Evolutionary conservation across 2,113 vertebrate species (phyloP), one percentile per base, ranked within the genome.

Genomic region (Rhinolophus sinicus): DNA sequence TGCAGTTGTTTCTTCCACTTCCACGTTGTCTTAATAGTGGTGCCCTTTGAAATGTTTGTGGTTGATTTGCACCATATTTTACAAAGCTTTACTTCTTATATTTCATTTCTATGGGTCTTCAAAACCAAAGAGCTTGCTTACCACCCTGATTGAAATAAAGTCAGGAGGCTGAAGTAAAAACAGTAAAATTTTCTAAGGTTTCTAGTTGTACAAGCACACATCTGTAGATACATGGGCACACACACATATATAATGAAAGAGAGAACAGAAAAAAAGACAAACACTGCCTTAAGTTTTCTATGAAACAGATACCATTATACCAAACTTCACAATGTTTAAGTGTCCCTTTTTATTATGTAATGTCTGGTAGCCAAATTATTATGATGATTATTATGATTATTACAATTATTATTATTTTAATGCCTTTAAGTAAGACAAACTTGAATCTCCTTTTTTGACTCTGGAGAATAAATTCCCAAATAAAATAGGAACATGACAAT

Each of bases 41-140:
- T 80, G n/a, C 12, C 47, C 56, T 97, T 90, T 75, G 90, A 91
- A 96, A 86, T 30, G 77, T 30, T 54, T 56, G 44, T 2, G 3
- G 19, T 35, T 88, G 64, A 88, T 96, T 72, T 93, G 44, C n/a
- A 40, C 7, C 76, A 95, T 62, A 52, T 85, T 94, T 97, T 72
- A 62, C 52, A 67, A 83, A 90, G 30, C 3, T 62, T 90, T 77
- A 7, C 91, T 81, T 62, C 64, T 81, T 85, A 24, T 26, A 90
- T 88, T 92, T 88, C 50, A 77, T 96, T 90, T 84, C 87, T 90
- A 26, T 13, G 78, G 50, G 33, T 95, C 30, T 96, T 90, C 50
- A 60, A 92, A 93, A 80, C 6, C 52, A 83, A 94, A 91, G 47
- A 54, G 30, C 19, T 76, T 72, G 5, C 18, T 72, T 88, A 93